Base-by-base conservation (phyloP, 2,888 invertebrate species). In the Allygus modestus region DNA sequence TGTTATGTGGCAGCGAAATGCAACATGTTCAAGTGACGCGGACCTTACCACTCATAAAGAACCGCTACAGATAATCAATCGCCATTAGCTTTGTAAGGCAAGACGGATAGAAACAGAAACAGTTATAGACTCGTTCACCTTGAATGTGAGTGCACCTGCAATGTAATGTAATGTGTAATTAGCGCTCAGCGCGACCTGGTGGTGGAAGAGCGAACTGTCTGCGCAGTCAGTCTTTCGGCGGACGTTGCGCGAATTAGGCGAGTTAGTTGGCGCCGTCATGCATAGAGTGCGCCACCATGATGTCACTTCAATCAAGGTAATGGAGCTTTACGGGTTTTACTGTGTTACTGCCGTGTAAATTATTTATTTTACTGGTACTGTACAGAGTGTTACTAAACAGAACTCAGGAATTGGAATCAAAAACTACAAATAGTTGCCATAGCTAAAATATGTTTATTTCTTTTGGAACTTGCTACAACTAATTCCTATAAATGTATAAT, bases 61-160 rank as follows among this genome's bases (percentile, higher is more conserved):
- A 46, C 46, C 46, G 61, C 26, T 7, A 31, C n/a, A 33, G 69
- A 31, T 33, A 69, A 69, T 69, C 31, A 61, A 23, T 61, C 31
- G 69, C 69, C 15, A 58, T 58, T 58, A 58, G 58, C 58, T 23
- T 1, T 58, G 20, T 58, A 58, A 20, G 58, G 1, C 69, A 31
- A 69, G 31, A 31, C 69, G 33, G 69, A 33, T 23, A 51, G 51
- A 9, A 1, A 69, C 31, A 31, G 43, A 33, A 41, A 43, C 73
- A 43, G n/a, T 41, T 41, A 73, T 73, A 73, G 73, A 73, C 20
- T 11, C n/a, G 73, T 73, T 73, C 73, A 73, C 73, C 73, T 73
- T 73, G 73, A 73, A n/a, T 7, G 23, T 4, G 37, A 4, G 46
- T 46, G 73, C 73, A 73, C 73, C 43, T 41, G 73, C 28, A 23